Base-by-base conservation (phyloP, 2,888 invertebrate genomes). In the Andricus quercusramuli region DNA sequence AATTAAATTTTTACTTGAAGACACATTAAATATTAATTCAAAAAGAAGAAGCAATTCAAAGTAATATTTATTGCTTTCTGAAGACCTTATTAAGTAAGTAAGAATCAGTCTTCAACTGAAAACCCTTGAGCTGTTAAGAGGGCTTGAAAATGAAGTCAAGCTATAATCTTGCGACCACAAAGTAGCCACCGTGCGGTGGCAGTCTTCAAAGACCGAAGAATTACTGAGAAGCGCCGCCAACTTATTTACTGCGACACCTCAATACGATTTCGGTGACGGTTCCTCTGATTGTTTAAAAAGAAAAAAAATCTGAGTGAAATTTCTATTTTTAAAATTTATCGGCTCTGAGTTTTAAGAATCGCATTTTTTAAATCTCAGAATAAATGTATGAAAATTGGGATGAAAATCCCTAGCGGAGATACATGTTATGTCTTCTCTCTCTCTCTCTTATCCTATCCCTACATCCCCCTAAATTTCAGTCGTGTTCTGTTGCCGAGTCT, bases 191-290 rank as follows among this genome's bases (percentile, higher is more conserved):
- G 85, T 84, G 81, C 82, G 82, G 84, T 84, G 79, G 83, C 77
- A 70, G 78, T 79, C 74, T 66, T 78, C 56, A 78, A 62, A 25
- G 70, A 79, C 37, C 51, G 51, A 68, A 68, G 80, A 68, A 80
- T 65, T 62, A 83, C 80, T 84, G 80, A 82, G 83, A 85, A 83
- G 83, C 82, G 80, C 83, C 84, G 80, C 81, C 83, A 80, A 77
- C 83, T 85, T 85, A 85, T 85, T 85, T 85, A 85, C 79, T 80
- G 79, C 80, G 85, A 85, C 85, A 83, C 84, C 83, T 84, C 82
- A 81, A 84, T 84, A 82, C 80, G 78, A 78, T 83, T 83, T 83
- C 81, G 83, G 79, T 77, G 78, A 59, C 80, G 29, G 78, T 84
- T 70, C 25, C 47, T 25, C 41, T 41, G 37, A 20, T 22, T 67